Evolutionary conservation across 2,113 vertebrate species (phyloP).

Genomic region (Labrus mixtus): DNA sequence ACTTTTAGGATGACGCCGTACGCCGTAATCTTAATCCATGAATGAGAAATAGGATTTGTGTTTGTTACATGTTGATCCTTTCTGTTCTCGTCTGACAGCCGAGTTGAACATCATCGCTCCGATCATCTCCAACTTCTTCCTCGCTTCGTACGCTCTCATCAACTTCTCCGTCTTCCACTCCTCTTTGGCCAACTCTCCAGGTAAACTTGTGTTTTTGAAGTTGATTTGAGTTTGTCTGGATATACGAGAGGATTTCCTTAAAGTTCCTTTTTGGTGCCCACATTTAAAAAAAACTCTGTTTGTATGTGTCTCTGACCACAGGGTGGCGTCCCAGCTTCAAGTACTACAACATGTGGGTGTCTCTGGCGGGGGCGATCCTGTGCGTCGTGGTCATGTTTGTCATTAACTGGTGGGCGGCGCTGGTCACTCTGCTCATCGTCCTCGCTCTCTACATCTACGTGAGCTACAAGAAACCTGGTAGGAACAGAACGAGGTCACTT

Average conservation of each 20-base stretch:
- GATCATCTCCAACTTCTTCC: slow-evolving; percentile 99
- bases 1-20: slow-evolving; percentile 47
- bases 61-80: background rate
- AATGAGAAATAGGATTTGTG: background rate
- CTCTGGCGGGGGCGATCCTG: slow-evolving; percentile 91
- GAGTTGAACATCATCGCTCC: slow-evolving; percentile 97
- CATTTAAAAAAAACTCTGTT: too few relatives aligned
- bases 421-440: slow-evolving; percentile 94
- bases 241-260: too few relatives aligned
- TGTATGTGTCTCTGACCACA: slow-evolving; percentile 68
- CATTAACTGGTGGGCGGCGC: slow-evolving; percentile 98
- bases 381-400: slow-evolving; percentile 98
- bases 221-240: too few relatives aligned
- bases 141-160: slow-evolving; percentile 97
- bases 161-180: slow-evolving; percentile 99
- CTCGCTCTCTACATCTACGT: slow-evolving; percentile 97
- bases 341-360: slow-evolving; percentile 99
- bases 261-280: too few relatives aligned
- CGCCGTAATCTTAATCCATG: background rate
- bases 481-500: background rate
- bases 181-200: slow-evolving; percentile 97
- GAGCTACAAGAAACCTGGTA: slow-evolving; percentile 97
- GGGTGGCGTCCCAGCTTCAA: slow-evolving; percentile 98
- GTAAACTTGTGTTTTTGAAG: too few relatives aligned
- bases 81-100: slow-evolving; percentile 75